Evolutionary conservation across 2,113 vertebrate species (phyloP).

Genomic region (Plecotus auritus): DNA sequence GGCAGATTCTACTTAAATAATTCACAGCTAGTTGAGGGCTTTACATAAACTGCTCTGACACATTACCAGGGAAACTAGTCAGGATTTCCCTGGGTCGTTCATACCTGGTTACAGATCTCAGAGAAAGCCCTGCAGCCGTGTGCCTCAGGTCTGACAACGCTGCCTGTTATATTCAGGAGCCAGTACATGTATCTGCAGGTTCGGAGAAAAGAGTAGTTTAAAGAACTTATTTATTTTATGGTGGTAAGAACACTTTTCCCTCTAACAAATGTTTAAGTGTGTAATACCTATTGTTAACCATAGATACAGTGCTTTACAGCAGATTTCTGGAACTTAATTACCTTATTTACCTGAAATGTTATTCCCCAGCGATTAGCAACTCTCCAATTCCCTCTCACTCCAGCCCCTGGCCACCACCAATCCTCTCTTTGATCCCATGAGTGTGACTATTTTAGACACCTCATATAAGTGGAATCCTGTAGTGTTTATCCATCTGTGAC

Average conservation of each 20-base stretch:
- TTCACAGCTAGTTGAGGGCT: not conserved
- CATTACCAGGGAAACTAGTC: not conserved
- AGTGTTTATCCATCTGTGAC: not conserved
- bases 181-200: not conserved
- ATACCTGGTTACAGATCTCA: not conserved
- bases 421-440: not conserved
- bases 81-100: not conserved
- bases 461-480: not conserved
- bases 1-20: not conserved
- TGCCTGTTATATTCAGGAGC: not conserved
- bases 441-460: not conserved
- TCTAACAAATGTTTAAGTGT: not conserved
- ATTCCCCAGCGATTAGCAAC: not conserved
- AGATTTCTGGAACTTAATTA: not conserved
- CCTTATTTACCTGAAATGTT: not conserved
- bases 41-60: not conserved
- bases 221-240: not conserved
- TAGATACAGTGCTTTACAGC: too few species aligned
- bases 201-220: not conserved
- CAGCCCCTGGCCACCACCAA: not conserved
- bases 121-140: not conserved
- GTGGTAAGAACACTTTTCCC: not conserved
- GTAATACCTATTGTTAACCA: not conserved
- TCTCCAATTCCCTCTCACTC: not conserved
- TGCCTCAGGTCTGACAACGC: not conserved